Base-by-base conservation (phyloP, 1,140 invertebrate species). In the Belonocnema kinseyi region DNA sequence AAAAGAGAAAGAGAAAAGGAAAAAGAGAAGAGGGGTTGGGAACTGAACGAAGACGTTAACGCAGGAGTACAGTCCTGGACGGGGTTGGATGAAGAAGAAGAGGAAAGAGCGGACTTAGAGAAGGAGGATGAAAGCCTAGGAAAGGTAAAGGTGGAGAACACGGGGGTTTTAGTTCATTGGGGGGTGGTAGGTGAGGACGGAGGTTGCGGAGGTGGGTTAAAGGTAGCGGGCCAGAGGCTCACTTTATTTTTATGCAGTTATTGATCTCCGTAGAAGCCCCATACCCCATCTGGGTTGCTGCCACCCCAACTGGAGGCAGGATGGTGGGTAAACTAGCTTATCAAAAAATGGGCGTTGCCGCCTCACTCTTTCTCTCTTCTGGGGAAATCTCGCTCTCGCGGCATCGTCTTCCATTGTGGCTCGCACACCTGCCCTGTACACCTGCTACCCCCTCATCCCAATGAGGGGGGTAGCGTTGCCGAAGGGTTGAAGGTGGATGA, bases 231-330 rank as follows among this genome's bases (percentile, higher is more conserved):
- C 90, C 87, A 90, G 89, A 90, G 88, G 86, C 90, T 91, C 90
- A 88, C 89, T 91, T 91, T 91, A 91, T 91, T 91, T 91, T 91
- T 91, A 91, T 91, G 90, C 90, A 91, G 90, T 91, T 91, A 91
- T 91, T 90, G 90, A 91, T 91, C 90, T 91, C 88, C 85, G 88
- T 88, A 86, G 88, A 88, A 89, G 82, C 88, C 86, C 88, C 86
- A 87, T 87, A 87, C 88, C 85, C 76, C 61, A 52, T 72, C 61
- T 77, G 74, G 78, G 70, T 72, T 79, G 75, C 77, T 76, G 73
- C 82, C 85, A 82, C 85, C 85, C 83, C 82, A 82, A 77, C 80
- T 82, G 82, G 85, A 84, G 84, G 74, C 78, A 81, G 86, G 88
- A 87, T 85, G 88, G 86, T 79, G 78, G 88, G 89, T 89, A 90